Evolutionary conservation across 2,888 invertebrate genomes (phyloP).

Genomic region (Acrocyrtus sp.): DNA sequence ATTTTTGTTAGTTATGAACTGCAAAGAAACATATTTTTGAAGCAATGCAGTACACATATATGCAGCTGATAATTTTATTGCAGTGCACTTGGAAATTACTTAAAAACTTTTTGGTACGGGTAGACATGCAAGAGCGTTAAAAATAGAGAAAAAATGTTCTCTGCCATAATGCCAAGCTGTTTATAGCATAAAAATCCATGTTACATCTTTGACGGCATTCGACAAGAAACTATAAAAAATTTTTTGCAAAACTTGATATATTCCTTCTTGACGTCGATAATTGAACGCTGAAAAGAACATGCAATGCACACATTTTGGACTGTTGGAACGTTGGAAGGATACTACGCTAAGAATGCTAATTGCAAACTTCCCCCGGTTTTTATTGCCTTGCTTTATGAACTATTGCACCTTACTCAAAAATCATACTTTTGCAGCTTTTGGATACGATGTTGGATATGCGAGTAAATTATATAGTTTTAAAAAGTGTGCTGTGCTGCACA

Average conservation of each 20-base stretch:
- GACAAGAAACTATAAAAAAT: slow-evolving; percentile 31
- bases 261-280: slow-evolving; percentile 23
- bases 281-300: slow-evolving; percentile 42
- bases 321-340: slow-evolving; percentile 3
- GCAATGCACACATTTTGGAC: slow-evolving; percentile 17
- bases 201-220: slow-evolving; percentile 46
- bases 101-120: too few species aligned
- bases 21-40: too few species aligned
- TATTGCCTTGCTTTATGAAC: slow-evolving; percentile 49
- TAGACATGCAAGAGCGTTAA: slow-evolving; percentile 30
- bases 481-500: too few species aligned
- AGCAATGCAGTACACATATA: too few species aligned
- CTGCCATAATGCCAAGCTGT: slow-evolving; percentile 20
- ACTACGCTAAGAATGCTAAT: slow-evolving; percentile 45
- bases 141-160: slow-evolving; percentile 34
- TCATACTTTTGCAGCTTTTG: too few species aligned
- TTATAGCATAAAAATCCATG: slow-evolving; percentile 43
- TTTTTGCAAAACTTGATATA: slow-evolving; percentile 27
- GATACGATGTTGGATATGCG: too few species aligned
- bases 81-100: too few species aligned
- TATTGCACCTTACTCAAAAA: slow-evolving; percentile 36
- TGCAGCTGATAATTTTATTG: too few species aligned
- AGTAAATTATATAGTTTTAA: too few species aligned
- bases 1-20: too few species aligned
- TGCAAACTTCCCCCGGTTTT: slow-evolving; percentile 45